Evolutionary conservation across 2,113 vertebrate genomes (phyloP).

Genomic region (Hepsetus odoe): DNA sequence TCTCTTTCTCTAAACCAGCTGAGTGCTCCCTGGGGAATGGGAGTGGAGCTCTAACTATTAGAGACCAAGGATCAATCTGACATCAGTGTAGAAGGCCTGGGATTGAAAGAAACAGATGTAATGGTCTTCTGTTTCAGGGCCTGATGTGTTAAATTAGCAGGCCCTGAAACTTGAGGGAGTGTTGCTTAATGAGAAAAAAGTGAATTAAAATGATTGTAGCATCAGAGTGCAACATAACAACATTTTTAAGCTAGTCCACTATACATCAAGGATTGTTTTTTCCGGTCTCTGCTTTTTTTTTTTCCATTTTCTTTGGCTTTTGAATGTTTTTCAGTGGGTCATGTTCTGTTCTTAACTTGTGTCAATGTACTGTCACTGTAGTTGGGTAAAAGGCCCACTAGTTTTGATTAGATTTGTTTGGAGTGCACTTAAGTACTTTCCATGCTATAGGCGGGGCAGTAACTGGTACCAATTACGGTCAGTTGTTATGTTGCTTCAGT

Average conservation of each 20-base stretch:
- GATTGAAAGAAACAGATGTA: constrained; percentile 14
- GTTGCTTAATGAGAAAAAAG: too few species aligned
- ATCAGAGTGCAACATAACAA: too few species aligned
- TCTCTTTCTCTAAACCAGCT: constrained; percentile 18
- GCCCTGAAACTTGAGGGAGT: background rate
- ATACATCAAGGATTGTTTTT: too few species aligned
- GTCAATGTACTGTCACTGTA: background rate
- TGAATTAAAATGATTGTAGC: too few species aligned
- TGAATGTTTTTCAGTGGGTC: background rate
- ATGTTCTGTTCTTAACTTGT: background rate
- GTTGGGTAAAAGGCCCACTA: background rate
- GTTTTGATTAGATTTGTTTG: constrained; percentile 6
- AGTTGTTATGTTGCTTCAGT: background rate
- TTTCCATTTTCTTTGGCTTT: too few species aligned
- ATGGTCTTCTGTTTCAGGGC: background rate
- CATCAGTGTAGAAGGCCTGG: constrained; percentile 10
- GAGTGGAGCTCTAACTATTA: constrained; percentile 36
- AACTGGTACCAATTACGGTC: background rate
- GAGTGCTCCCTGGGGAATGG: constrained; percentile 34
- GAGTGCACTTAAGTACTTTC: constrained; percentile 22
- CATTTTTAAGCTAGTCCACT: too few species aligned
- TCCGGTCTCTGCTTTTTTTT: too few species aligned
- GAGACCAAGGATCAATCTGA: background rate
- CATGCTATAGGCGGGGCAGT: background rate
- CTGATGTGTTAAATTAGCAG: constrained; percentile 21